Conservation (phyloP, 30 jellyfish, hydroid and myxozoan genomes). For the Hydractinia symbiolongicarpus region DNA sequence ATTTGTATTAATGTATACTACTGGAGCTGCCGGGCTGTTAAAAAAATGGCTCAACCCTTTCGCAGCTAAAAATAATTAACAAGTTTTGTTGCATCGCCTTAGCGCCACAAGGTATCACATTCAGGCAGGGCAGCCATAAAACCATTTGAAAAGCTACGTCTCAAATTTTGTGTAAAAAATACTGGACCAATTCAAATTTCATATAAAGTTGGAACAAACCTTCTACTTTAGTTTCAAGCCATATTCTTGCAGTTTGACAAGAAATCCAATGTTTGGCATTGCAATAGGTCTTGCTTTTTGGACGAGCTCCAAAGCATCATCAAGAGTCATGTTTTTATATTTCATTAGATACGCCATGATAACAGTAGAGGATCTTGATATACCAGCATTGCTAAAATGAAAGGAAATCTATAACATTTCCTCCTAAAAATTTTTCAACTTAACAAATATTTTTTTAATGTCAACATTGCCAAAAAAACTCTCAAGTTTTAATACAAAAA, state of each 20-base stretch:
- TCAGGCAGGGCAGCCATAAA: no score
- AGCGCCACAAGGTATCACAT: no score
- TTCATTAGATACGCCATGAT: slow-evolving; percentile 47
- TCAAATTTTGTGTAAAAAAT: no score
- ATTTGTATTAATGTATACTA: no score
- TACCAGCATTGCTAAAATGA: slow-evolving; percentile 68
- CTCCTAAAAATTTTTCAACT: background rate
- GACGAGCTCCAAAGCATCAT: slow-evolving; percentile 33
- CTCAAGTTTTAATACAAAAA: no score
- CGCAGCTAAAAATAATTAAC: no score
- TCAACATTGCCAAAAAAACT: no score
- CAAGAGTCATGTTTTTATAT: slow-evolving; percentile 19
- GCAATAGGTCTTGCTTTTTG: slow-evolving; percentile 37
- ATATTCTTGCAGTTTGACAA: slow-evolving; percentile 27
- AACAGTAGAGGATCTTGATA: slow-evolving; percentile 59
- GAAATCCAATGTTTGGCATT: slow-evolving; percentile 63
- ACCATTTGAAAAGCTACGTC: no score
- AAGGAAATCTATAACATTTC: slow-evolving; percentile 1
- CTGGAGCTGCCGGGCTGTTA: no score
- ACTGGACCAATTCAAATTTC: background rate
- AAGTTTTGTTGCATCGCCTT: no score
- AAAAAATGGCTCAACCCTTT: no score
- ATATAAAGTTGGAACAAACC: background rate
- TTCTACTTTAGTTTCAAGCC: slow-evolving; percentile 1
- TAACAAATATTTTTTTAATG: no score